Percentiles rank a stretch among this genome's conserved stretches.
Conservation (phyloP, 2,888 invertebrate genomes). For the Hipparchia sbordonii region DNA sequence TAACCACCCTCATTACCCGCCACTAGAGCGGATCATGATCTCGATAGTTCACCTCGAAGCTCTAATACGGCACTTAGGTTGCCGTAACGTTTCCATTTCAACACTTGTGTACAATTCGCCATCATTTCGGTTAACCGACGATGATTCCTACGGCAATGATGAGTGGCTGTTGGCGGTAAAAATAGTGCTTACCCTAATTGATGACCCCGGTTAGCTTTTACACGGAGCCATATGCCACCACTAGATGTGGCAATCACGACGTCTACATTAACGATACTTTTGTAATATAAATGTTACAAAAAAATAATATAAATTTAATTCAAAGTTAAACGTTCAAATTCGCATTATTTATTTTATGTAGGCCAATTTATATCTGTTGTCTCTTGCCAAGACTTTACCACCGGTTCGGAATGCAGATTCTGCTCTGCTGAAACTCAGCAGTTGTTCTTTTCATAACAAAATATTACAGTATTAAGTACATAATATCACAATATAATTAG, state of each 20-base stretch:
- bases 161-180: constrained; percentile 55
- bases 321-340: no score
- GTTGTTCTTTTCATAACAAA: no score
- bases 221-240: constrained; percentile 28
- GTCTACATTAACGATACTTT: no score
- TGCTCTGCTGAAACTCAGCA: no score
- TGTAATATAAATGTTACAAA: no score
- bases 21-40: constrained; percentile 22
- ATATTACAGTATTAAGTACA: no score
- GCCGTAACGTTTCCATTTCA: constrained; percentile 32
- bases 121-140: constrained; percentile 34
- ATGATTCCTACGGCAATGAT: constrained; percentile 34
- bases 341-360: no score
- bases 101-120: constrained; percentile 28
- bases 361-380: no score
- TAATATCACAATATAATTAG: no score
- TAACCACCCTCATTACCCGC: constrained; percentile 9
- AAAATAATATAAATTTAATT: no score
- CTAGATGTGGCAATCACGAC: constrained; percentile 39
- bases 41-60: constrained; percentile 23
- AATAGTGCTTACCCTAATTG: constrained; percentile 64
- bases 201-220: constrained; percentile 53
- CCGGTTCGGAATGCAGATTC: no score
- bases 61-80: constrained; percentile 27
- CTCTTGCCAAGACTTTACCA: no score